A percentile compares a stretch with the other conserved stretches of the same genome.
These are phyloP conservation scores for Catharus minimus DNA, from an alignment of 2,113 vertebrate species.

Conservation along the genomic window DNA sequence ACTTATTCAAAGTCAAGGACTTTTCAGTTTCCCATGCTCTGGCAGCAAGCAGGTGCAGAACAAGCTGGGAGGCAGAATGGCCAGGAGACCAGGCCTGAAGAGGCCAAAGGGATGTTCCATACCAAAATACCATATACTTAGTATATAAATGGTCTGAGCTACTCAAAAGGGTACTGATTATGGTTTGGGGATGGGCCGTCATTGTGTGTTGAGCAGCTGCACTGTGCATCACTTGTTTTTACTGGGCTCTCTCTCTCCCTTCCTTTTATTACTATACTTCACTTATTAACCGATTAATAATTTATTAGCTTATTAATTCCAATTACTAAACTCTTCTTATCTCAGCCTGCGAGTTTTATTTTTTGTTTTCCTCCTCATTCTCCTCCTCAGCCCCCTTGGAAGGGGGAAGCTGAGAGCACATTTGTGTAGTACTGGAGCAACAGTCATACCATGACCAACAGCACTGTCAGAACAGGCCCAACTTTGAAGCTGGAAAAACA, in stretches of 20 bases:
- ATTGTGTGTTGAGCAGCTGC: not conserved
- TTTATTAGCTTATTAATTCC: not conserved
- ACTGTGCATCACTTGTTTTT: not conserved
- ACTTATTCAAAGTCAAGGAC: fast-evolving
- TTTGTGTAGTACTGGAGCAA: not conserved
- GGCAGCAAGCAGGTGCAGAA: not conserved
- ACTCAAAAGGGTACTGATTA: not conserved
- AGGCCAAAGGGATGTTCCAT: not conserved
- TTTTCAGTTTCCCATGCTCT: not conserved
- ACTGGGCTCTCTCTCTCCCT: not conserved
- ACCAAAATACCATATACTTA: not conserved
- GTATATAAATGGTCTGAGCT: not conserved
- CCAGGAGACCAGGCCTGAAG: not conserved
- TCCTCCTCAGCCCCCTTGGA: not conserved
- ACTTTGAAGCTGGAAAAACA: fast-evolving
- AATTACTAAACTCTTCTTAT: not conserved
- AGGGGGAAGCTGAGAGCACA: not conserved
- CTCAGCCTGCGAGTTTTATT: fast-evolving
- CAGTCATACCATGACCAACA: not conserved
- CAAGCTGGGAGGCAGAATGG: not conserved
- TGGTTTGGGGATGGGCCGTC: not conserved
- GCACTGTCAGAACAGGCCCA: not conserved
- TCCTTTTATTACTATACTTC: not conserved
- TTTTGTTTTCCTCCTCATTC: not conserved
- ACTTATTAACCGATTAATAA: not conserved